Base-by-base conservation (phyloP, 2,113 vertebrate genomes). In the Hippocampus barbouri region DNA sequence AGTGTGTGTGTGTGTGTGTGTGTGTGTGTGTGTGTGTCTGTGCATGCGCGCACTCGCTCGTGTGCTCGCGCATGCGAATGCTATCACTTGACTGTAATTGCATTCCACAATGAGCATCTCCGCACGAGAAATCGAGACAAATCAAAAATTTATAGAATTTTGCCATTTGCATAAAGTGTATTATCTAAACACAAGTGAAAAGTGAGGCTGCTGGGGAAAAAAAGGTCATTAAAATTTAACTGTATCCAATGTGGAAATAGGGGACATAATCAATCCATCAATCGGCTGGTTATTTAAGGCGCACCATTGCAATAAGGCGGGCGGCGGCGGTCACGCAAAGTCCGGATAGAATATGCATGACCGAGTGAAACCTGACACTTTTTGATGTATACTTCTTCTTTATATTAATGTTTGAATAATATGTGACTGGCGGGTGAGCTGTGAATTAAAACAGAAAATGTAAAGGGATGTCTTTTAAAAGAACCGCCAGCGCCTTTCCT, bases 391-490 rank as follows among this genome's bases (percentile, higher is more conserved):
- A 91, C 91, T 94, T 93, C 94, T 96, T 96, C 97, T 97, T 96
- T 96, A 95, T 96, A 97, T 97, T 96, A 96, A 96, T 95, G 95
- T 95, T 96, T 97, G 94, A 97, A 95, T 98, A 97, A 97, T 97
- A 95, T 94, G 94, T 90, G 95, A 93, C 97, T 94, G 87, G 91
- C 94, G 94, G 95, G 94, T 89, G 88, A 93, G 94, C 94, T 83
- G 94, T 95, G 95, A 95, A 97, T 98, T 96, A 96, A 95, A 94
- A 93, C 89, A 87, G 88, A 82, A 93, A 94, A 96, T 96, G 93
- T 38, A 38, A 95, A 94, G 91, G 92, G 95, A 97, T 96, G 94
- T 89, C 96, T 98, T 97, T 97, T 96, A 95, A 96, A 94, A 95
- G 96, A 93, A 38, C 92, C 94, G 90, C 93, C 93, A 92, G 94